phyloP scores from a whole-genome alignment of 2,113 vertebrate genomes.

The Struthidea cinerea region DNA sequence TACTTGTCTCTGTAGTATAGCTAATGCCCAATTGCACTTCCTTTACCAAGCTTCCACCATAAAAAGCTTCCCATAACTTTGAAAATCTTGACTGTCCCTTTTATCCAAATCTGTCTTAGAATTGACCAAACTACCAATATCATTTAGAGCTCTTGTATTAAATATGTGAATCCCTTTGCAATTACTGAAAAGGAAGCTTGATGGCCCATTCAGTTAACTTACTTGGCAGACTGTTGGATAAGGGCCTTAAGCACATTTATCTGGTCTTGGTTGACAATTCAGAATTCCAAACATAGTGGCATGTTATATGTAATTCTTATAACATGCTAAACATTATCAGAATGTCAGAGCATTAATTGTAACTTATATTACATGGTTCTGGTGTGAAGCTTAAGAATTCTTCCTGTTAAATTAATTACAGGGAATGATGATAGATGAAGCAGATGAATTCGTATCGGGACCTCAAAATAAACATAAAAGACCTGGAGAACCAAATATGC shows the following conservation, averaged over 20 bases:
- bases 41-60: neutral
- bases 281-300: neutral
- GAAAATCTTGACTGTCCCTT: neutral
- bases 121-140: neutral
- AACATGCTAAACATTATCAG: rapidly evolving
- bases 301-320: neutral
- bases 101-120: neutral
- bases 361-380: neutral
- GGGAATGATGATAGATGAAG: constrained; percentile 88
- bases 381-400: neutral
- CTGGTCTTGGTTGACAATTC: neutral
- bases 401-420: neutral
- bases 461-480: constrained; percentile 82
- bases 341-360: neutral
- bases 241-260: neutral
- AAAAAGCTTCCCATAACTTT: neutral
- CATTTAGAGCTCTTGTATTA: neutral
- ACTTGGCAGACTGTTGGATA: neutral
- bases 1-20: neutral
- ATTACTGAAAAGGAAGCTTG: neutral
- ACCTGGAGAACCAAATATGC: constrained; percentile 77
- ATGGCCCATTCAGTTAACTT: neutral
- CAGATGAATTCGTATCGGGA: constrained; percentile 82
- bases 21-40: neutral
- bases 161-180: neutral